These are phyloP conservation scores for Epizoanthus fatuus DNA, from an alignment of 92 coral and sea anemone genomes.

Conservation along the genomic window DNA sequence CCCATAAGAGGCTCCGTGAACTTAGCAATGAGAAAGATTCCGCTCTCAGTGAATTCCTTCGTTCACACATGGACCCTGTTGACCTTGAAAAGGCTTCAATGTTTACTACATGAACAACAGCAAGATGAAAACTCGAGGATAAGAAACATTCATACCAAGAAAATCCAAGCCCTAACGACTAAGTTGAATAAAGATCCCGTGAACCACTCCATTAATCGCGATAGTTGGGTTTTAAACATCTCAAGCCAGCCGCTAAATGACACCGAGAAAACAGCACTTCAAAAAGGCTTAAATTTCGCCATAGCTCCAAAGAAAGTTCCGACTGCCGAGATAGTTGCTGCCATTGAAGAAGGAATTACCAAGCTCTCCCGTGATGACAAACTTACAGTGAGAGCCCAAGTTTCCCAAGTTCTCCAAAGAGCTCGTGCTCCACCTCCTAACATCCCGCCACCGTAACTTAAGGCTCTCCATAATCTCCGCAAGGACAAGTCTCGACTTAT, in stretches of 20 bases:
- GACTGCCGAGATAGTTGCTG: constrained; percentile 9
- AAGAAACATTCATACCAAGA: no score
- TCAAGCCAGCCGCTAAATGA: neutral
- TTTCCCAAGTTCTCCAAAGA: neutral
- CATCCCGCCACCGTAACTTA: neutral
- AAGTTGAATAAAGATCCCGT: neutral
- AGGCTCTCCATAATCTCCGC: neutral
- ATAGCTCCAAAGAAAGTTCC: constrained; percentile 14
- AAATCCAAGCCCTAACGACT: neutral
- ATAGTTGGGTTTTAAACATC: constrained; percentile 9
- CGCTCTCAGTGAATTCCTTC: no score
- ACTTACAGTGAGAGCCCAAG: constrained; percentile 3
- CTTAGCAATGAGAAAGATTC: no score
- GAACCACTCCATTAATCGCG: neutral
- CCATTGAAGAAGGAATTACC: constrained; percentile 7
- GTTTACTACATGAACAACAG: no score
- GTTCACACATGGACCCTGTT: no score
- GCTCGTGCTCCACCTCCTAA: constrained; percentile 7
- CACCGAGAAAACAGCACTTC: neutral
- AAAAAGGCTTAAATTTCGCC: constrained; percentile 23
- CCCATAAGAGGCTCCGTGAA: no score
- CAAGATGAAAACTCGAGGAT: no score
- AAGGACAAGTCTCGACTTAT: neutral
- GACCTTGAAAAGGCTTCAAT: no score
- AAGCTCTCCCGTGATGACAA: constrained; percentile 1